Base-by-base conservation (phyloP, 2,797 vertebrate genomes). In the Ceryle rudis region DNA sequence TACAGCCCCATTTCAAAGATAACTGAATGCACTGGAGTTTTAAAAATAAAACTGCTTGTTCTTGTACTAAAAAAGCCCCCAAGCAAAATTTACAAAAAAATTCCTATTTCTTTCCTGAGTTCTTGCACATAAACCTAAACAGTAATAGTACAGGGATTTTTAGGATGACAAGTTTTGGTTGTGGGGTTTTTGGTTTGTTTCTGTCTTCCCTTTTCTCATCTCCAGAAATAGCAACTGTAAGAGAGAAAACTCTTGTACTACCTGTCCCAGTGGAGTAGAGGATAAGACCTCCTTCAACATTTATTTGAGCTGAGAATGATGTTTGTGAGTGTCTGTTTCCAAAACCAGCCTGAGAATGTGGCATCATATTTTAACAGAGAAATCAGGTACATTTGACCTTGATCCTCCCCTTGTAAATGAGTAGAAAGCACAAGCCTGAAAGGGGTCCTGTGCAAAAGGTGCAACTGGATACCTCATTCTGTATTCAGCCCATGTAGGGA, bases 401-500 rank as follows among this genome's bases (percentile, higher is more conserved):
- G 29, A 47, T 33, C 44, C 25, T 77, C 21, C 51, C 35, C 23
- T 62, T 67, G 55, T 69, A 61, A 47, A n/a, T 21, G 4, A 55
- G 17, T 22, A 58, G 71, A 73, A 83, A 54, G 37, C 11, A 3
- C 11, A 74, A 57, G 19, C 0, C 1, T 52, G 42, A 42, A 67
- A 52, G 28, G 16, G 13, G 26, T 60, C n/a, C n/a, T 64, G 31
- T 64, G 66, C 49, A 46, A 23, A 89, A 86, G 41, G 13, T 0
- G 0, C 2, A 6, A 18, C 31, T 69, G 49, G 25, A 10, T 42
- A 17, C 49, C 33, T 75, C 3, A 0, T 52, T 64, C 28, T 52
- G 22, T 0, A 0, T 47, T 71, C 49, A 52, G 5, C 16, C 31
- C 1, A 0, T 0, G 11, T 31, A 41, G 25, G 28, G 58, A 87